Evolutionary conservation across 2,888 invertebrate species (phyloP).

Genomic region (Ceramica pisi): DNA sequence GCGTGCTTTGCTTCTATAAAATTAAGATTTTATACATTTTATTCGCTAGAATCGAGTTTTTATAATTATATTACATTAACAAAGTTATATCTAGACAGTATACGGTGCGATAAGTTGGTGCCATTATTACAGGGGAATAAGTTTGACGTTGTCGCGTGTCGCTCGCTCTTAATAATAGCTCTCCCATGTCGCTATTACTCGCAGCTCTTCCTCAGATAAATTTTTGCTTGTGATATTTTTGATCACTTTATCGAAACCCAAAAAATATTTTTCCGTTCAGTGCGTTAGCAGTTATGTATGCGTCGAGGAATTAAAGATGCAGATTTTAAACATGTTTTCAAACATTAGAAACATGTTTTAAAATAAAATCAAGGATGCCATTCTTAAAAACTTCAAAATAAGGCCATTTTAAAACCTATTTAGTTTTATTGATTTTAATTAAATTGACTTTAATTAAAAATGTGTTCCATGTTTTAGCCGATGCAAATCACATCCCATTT

Average conservation of each 20-base stretch:
- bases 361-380: constrained; percentile 16
- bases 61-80: constrained; percentile 88
- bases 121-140: constrained; percentile 91
- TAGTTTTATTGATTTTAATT: constrained; percentile 34
- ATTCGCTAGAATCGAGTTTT: constrained; percentile 88
- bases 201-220: constrained; percentile 21
- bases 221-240: constrained; percentile 19
- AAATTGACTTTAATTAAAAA: constrained; percentile 41
- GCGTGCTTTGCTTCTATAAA: constrained; percentile 90
- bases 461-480: constrained; percentile 13
- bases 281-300: constrained; percentile 13
- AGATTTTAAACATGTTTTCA: constrained; percentile 45
- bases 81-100: constrained; percentile 90
- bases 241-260: constrained; percentile 42
- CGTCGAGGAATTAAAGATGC: constrained; percentile 26
- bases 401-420: constrained; percentile 25
- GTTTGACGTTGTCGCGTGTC: constrained; percentile 82
- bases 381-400: background rate
- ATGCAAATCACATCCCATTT: constrained; percentile 43
- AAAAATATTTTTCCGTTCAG: constrained; percentile 19
- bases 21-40: constrained; percentile 90
- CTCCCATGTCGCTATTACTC: constrained; percentile 45
- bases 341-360: constrained; percentile 43
- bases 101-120: constrained; percentile 91
- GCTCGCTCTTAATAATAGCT: constrained; percentile 77